These are phyloP conservation scores for Macquaria australasica DNA, from an alignment of 2,113 vertebrate genomes.

Conservation along the genomic window DNA sequence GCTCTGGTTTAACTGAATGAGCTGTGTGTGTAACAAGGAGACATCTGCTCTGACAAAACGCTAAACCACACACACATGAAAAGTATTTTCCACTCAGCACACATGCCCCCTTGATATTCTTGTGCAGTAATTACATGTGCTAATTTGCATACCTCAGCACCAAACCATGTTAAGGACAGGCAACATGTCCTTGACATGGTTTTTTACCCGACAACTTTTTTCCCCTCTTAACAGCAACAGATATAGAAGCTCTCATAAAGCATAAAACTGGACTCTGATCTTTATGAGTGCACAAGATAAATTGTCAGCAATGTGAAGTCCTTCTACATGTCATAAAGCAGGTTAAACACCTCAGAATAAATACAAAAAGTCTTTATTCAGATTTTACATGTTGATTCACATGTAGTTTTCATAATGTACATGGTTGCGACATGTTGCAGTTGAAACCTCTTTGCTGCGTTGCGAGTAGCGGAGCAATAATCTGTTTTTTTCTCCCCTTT, in stretches of 20 bases:
- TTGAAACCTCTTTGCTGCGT: not conserved
- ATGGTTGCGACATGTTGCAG: conserved; percentile 1
- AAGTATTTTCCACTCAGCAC: not conserved
- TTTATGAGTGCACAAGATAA: conserved; percentile 33
- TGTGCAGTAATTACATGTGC: conserved; percentile 1
- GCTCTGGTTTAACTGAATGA: conserved; percentile 32
- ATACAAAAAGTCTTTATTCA: conserved; percentile 73
- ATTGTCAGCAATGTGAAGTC: not conserved
- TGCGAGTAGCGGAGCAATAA: conserved; percentile 13
- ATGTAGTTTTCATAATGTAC: conserved; percentile 40
- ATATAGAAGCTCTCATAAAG: not conserved
- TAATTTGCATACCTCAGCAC: conserved; percentile 15
- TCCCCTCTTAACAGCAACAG: no score
- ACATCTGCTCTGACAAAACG: conserved; percentile 34
- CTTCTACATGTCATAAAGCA: not conserved
- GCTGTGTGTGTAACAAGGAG: not conserved
- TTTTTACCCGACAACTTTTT: no score
- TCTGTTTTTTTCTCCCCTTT: not conserved
- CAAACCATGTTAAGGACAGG: not conserved
- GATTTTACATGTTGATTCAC: conserved; percentile 63
- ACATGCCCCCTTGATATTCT: not conserved
- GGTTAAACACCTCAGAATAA: not conserved
- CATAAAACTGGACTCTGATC: conserved; percentile 55
- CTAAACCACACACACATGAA: conserved; percentile 11
- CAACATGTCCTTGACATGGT: no score